Percentiles rank a stretch among this genome's conserved stretches.
Evolutionary conservation across 2,888 invertebrate species (phyloP).

Genomic region (Epirrhoe alternata): DNA sequence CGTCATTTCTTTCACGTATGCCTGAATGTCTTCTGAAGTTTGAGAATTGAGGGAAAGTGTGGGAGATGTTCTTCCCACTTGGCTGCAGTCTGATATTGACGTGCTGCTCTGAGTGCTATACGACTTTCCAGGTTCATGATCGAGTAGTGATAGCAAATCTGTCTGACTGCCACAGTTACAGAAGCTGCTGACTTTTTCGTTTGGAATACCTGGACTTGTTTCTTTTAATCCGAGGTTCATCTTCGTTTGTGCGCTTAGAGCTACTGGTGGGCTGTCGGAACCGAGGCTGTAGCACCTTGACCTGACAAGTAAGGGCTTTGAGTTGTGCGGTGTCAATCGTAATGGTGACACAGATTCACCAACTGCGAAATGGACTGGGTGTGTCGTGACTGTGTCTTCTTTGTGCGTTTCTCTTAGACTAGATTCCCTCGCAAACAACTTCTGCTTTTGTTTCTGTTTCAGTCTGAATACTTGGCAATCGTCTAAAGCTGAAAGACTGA

Average conservation of each 20-base stretch:
- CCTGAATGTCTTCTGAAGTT: slow-evolving; percentile 88
- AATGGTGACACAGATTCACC: slow-evolving; percentile 87
- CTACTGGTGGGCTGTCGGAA: slow-evolving; percentile 81
- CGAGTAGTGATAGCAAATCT: slow-evolving; percentile 88
- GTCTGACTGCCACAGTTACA: slow-evolving; percentile 91
- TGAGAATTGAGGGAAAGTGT: slow-evolving; percentile 81
- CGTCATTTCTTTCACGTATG: slow-evolving; percentile 91
- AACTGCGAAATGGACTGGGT: slow-evolving; percentile 87
- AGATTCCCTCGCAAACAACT: slow-evolving; percentile 73
- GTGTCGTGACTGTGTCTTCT: slow-evolving; percentile 63
- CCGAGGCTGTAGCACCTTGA: slow-evolving; percentile 89
- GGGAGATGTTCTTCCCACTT: slow-evolving; percentile 84
- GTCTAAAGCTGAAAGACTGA: slow-evolving; percentile 88
- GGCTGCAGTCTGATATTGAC: slow-evolving; percentile 84
- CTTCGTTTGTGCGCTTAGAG: slow-evolving; percentile 87
- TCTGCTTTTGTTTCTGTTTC: slow-evolving; percentile 79
- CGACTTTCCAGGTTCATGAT: slow-evolving; percentile 77
- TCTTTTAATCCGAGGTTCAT: slow-evolving; percentile 87
- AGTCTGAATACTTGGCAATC: slow-evolving; percentile 80
- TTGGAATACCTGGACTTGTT: slow-evolving; percentile 71
- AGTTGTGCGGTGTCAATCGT: slow-evolving; percentile 60
- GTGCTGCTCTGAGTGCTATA: slow-evolving; percentile 78
- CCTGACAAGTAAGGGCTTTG: slow-evolving; percentile 63
- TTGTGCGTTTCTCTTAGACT: slow-evolving; percentile 77
- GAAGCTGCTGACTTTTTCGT: slow-evolving; percentile 76